Base-by-base conservation (phyloP, 2,888 invertebrate genomes). In the Xestia ashworthii region DNA sequence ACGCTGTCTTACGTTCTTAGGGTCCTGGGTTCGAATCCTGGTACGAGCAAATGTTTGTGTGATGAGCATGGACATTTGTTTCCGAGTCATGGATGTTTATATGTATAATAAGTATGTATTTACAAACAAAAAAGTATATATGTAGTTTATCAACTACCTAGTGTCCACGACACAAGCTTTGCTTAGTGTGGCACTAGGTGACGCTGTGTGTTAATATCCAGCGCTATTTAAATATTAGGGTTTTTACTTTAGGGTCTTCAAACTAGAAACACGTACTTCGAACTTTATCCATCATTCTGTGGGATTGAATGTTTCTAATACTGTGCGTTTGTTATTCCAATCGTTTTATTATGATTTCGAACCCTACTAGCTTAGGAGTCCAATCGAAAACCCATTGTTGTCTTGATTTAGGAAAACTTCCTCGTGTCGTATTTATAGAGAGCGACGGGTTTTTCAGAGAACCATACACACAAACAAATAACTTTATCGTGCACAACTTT, bases 401-500 rank as follows among this genome's bases (percentile, higher is more conserved):
- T 19, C 38, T 19, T 25, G 38, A 60, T 72, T 25, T 16, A 58
- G 9, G 55, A 25, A 58, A 46, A 22, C 1, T 25, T 50, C 16
- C 25, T 38, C n/a, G 19, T 22, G 41, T 44, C n/a, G 22, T 41
- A 58, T 76, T 64, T 53, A 8, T 38, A 60, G 25, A 44, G 12
- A 67, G 14, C 53, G 19, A 70, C 41, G 5, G 4, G 9, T 50
- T 53, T 74, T 65, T 74, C 55, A 22, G 65, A 41, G 41, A 74
- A 67, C n/a, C 8, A 55, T n/a, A n/a, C n/a, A n/a, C n/a, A n/a
- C 65, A 62, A 41, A 48, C n/a, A 16, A 64, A 41, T 64, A 64
- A 6, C 9, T 76, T 82, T 64, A 82, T 81, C 66, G 32, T 19
- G 32, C 46, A 66, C 32, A 32, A 75, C 38, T 64, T 12, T 66